These are phyloP conservation scores for Indicator maculatus DNA, from an alignment of 2,113 vertebrate species.

Conservation along the genomic window DNA sequence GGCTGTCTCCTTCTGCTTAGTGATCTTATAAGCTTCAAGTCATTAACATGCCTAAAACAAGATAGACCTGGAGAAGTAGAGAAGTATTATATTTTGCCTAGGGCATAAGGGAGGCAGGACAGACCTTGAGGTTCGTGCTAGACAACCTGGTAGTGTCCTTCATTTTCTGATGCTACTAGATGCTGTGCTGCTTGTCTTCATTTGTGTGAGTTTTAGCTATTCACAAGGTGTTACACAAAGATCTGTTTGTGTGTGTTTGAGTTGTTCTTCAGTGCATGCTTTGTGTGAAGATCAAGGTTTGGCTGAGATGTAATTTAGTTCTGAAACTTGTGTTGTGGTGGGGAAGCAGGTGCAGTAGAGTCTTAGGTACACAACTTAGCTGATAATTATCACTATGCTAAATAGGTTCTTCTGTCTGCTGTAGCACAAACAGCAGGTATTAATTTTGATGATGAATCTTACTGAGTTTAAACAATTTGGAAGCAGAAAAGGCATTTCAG, in stretches of 20 bases:
- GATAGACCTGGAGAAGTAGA: not conserved
- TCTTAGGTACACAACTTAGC: not conserved
- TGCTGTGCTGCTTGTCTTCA: not conserved
- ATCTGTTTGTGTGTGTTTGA: not conserved
- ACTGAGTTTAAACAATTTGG: slow-evolving; percentile 19
- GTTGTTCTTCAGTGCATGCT: not conserved
- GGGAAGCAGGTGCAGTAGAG: slow-evolving; percentile 8
- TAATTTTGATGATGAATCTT: slow-evolving; percentile 20
- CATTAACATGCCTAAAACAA: not conserved
- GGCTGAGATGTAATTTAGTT: not conserved
- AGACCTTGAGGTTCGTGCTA: not conserved
- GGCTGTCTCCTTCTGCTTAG: not conserved
- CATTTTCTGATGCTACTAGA: not conserved
- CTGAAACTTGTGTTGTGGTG: not conserved
- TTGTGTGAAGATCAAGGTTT: not conserved
- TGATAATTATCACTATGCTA: slow-evolving; percentile 1
- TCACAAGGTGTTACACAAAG: not conserved
- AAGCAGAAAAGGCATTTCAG: not conserved
- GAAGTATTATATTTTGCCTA: not conserved
- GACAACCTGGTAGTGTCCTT: not conserved
- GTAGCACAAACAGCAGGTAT: not conserved
- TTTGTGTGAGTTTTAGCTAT: not conserved
- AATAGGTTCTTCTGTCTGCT: not conserved
- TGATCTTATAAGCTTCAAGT: not conserved
- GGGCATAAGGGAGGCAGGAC: not conserved